These are phyloP conservation scores for Azemiops feae DNA, from an alignment of 2,113 vertebrate species.

Conservation along the genomic window DNA sequence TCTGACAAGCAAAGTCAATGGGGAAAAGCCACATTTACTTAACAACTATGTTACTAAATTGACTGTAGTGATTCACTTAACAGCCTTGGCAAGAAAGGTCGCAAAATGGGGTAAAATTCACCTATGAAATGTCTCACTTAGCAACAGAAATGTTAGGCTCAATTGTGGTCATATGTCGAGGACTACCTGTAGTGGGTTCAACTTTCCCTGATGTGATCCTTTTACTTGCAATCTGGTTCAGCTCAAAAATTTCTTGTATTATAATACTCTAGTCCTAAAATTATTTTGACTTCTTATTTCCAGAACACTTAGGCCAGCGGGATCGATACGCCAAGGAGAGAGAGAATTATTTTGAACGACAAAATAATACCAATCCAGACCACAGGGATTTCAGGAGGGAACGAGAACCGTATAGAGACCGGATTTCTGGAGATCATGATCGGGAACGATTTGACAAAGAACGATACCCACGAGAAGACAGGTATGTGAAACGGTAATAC, in stretches of 20 bases:
- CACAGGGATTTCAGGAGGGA: constrained; percentile 91
- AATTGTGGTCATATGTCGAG: background rate
- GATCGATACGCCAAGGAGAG: constrained; percentile 88
- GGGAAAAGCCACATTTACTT: background rate
- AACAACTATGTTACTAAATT: background rate
- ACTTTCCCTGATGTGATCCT: background rate
- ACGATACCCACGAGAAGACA: constrained; percentile 85
- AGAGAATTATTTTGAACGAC: constrained; percentile 85
- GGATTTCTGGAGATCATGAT: constrained; percentile 82
- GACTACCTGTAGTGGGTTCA: background rate
- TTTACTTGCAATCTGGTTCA: background rate
- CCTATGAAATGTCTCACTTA: background rate
- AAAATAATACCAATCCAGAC: constrained; percentile 80
- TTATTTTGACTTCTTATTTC: constrained; percentile 40
- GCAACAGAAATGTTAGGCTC: background rate
- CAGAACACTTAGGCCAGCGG: constrained; percentile 78
- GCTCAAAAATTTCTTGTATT: background rate
- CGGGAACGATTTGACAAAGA: constrained; percentile 90
- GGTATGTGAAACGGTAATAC: constrained; percentile 60
- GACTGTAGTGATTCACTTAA: background rate
- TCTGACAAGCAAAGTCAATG: background rate
- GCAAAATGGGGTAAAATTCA: background rate
- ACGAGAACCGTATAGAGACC: constrained; percentile 76
- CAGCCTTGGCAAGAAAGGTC: background rate
- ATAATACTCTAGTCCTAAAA: background rate